Percentiles rank a stretch among this genome's conserved stretches.
These are phyloP conservation scores for Melipona beecheii DNA, from an alignment of 2,888 invertebrate species.

Conservation along the genomic window DNA sequence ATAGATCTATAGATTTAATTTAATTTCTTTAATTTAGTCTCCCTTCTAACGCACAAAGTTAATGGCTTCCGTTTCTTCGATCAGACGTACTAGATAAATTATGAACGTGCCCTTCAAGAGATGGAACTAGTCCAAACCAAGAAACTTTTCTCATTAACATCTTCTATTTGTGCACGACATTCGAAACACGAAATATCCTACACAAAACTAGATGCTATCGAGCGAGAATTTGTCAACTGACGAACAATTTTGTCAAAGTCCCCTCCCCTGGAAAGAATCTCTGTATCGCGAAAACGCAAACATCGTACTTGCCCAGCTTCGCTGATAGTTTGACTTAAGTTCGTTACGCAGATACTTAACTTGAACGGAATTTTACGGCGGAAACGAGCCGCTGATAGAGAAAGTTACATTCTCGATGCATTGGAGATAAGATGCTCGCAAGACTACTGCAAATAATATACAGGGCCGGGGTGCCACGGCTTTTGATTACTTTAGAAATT, in stretches of 20 bases:
- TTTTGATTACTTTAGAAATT: slow-evolving; percentile 12
- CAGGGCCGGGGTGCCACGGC: background rate
- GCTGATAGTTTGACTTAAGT: background rate
- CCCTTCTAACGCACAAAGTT: no score
- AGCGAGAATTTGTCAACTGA: background rate
- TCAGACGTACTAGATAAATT: background rate
- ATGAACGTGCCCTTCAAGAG: background rate
- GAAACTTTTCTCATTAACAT: no score
- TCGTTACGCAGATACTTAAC: background rate
- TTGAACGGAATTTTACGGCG: background rate
- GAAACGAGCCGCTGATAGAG: background rate
- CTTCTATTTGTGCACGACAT: background rate
- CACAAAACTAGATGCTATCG: background rate
- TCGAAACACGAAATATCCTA: background rate
- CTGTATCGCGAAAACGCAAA: background rate
- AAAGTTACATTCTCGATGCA: background rate
- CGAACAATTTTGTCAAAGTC: background rate
- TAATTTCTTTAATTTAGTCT: no score
- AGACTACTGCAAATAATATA: background rate
- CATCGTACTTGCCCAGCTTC: background rate
- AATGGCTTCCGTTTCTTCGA: no score
- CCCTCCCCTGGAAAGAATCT: background rate
- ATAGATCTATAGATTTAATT: no score
- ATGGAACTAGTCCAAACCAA: background rate
- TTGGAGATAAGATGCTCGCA: background rate